A percentile compares a stretch with the other conserved stretches of the same genome.
Evolutionary conservation across 2,113 vertebrate species (phyloP).

Genomic region (Chaenocephalus aceratus): DNA sequence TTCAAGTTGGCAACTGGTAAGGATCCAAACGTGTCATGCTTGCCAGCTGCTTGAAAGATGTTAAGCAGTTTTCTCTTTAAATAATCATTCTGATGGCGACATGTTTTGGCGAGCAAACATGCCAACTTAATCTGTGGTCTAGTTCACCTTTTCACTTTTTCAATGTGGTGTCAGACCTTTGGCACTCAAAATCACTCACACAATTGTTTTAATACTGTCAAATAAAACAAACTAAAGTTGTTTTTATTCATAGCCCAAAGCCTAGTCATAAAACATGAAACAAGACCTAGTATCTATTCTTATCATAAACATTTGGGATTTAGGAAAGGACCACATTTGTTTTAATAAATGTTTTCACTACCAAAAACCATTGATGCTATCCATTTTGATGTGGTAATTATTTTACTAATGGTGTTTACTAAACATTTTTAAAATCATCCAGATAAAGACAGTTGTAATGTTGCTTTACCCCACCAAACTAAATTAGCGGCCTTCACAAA

Average conservation of each 20-base stretch:
- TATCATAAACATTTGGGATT: conserved; percentile 34
- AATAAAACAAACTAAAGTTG: background rate
- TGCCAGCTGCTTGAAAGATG: conserved; percentile 23
- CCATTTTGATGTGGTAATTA: background rate
- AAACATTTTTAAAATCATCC: conserved; percentile 1
- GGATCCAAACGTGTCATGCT: conserved; percentile 1
- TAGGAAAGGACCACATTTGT: conserved; percentile 7
- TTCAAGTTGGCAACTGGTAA: conserved; percentile 32
- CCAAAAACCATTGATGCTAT: background rate
- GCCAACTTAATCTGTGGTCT: conserved; percentile 8
- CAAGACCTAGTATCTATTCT: conserved; percentile 26
- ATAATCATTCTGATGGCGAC: conserved; percentile 25
- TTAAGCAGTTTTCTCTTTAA: conserved; percentile 17
- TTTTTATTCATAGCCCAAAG: background rate
- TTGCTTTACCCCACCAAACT: background rate
- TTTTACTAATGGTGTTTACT: background rate
- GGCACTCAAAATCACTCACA: background rate
- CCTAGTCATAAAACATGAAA: background rate
- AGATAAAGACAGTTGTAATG: background rate
- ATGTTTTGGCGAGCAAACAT: background rate
- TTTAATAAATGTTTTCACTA: background rate
- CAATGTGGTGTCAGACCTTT: background rate
- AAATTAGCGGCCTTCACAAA: conserved; percentile 10
- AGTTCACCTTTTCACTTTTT: conserved; percentile 8
- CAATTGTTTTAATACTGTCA: background rate